Evolutionary conservation across 2,113 vertebrate genomes (phyloP), one percentile per base, ranked within the genome.

Genomic region (Silurus asotus): DNA sequence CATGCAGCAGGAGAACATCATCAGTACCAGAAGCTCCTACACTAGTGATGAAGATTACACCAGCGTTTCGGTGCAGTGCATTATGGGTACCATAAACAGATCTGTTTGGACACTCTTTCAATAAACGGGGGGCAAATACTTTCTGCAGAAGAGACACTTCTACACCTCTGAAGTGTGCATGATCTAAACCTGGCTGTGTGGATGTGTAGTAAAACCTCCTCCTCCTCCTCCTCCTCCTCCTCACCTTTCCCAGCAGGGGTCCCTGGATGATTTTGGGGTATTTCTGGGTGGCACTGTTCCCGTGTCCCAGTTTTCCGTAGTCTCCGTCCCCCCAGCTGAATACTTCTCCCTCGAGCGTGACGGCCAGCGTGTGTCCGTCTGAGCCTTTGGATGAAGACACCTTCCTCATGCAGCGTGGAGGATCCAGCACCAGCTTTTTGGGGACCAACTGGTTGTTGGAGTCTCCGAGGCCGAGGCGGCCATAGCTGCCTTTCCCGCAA

Each of bases 291-390:
- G 94, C 94, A 19, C 94, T 96, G 89, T 96, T 96, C 74, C 94
- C 94, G 74, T 96, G 95, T n/a, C 95, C 95, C 67, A 96, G 93
- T 82, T 96, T 96, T 23, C 95, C 95, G 69, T 96, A 96, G 88
- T 96, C 95, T 80, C 95, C 95, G 78, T 96, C 95, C 23, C 95
- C 95, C 95, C 95, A 96, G 88, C 95, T 96, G 89, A 95, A 96
- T 11, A 96, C 93, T 92, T 96, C 95, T 49, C 95, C 95, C 78
- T 96, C 95, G 8, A 90, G 86, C 58, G 95, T 95, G 83, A 96
- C 94, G 37, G 95, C 95, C 87, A 96, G 76, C 6, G 95, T 96
- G 91, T 96, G 95, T 5, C 95, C 95, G 78, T 96, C 95, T 2
- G 95, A 96, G 82, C 95, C 95, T 86, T 96, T 96, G 53, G 95